These are phyloP conservation scores for Trachops cirrhosus DNA, from an alignment of 2,797 vertebrate species.

Conservation along the genomic window DNA sequence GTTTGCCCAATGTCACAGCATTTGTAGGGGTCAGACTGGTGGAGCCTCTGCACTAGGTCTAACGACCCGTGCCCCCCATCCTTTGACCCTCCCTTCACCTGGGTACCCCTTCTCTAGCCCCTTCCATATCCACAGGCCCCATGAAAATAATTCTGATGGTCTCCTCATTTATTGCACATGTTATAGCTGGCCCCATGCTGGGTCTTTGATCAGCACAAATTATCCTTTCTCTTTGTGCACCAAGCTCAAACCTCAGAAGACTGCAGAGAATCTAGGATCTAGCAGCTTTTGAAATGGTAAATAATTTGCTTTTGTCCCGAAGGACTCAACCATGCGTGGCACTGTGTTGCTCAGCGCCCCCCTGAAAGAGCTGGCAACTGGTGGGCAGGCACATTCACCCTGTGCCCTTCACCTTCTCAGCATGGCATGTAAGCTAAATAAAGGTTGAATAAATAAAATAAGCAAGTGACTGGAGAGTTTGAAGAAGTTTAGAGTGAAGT, in stretches of 20 bases:
- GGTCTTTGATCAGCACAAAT: background rate
- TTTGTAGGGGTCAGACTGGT: background rate
- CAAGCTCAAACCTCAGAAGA: constrained; percentile 3
- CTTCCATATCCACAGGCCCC: background rate
- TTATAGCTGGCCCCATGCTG: background rate
- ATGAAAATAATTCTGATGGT: background rate
- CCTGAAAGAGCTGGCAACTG: background rate
- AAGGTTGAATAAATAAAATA: background rate
- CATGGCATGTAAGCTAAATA: background rate
- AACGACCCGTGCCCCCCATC: rapidly evolving
- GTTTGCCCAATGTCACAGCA: background rate
- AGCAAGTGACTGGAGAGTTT: background rate
- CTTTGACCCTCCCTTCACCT: background rate
- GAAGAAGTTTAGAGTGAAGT: background rate
- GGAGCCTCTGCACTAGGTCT: background rate
- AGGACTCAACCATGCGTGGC: background rate
- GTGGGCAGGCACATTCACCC: background rate
- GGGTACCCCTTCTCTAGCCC: background rate
- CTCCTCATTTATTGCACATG: background rate
- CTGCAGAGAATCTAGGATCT: background rate
- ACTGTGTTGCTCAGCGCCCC: background rate
- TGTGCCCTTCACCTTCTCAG: background rate
- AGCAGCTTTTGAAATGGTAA: background rate
- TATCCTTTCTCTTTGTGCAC: background rate
- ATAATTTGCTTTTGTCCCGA: constrained; percentile 31